Conservation (phyloP, 2,113 vertebrate species). For the Telmatochromis brichardi region DNA sequence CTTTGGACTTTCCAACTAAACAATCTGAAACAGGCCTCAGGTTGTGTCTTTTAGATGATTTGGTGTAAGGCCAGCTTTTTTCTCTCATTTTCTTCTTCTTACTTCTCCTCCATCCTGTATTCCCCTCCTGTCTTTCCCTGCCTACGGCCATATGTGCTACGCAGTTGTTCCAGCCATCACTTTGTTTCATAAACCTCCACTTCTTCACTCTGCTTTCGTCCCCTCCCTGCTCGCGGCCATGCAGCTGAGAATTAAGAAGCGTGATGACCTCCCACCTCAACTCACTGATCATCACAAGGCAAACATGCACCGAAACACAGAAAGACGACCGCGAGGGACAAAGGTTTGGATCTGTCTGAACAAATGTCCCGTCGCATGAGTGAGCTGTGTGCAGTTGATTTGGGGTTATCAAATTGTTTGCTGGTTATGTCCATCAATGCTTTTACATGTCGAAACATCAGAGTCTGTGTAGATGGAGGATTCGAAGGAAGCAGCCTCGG, state of each 20-base stretch:
- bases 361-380: background rate
- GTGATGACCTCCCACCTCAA: background rate
- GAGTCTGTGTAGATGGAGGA: too few species aligned
- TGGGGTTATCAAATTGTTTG: background rate
- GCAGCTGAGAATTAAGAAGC: constrained; percentile 16
- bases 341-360: background rate
- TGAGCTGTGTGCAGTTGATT: background rate
- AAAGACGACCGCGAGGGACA: background rate
- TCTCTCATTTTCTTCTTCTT: background rate
- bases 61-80: background rate
- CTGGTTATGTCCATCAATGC: background rate
- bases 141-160: constrained; percentile 4
- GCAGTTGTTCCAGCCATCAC: constrained; percentile 2
- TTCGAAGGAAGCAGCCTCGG: background rate
- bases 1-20: background rate
- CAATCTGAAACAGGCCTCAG: background rate
- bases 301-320: background rate
- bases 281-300: background rate
- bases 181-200: constrained; percentile 9
- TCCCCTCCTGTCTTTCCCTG: background rate
- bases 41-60: background rate
- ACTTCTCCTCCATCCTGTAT: background rate
- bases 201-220: background rate
- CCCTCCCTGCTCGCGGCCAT: background rate
- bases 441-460: background rate